A percentile compares a stretch with the other conserved stretches of the same genome.
These are phyloP conservation scores for Enteromius trimaculatus DNA, from an alignment of 2,797 vertebrate species.

Conservation along the genomic window DNA sequence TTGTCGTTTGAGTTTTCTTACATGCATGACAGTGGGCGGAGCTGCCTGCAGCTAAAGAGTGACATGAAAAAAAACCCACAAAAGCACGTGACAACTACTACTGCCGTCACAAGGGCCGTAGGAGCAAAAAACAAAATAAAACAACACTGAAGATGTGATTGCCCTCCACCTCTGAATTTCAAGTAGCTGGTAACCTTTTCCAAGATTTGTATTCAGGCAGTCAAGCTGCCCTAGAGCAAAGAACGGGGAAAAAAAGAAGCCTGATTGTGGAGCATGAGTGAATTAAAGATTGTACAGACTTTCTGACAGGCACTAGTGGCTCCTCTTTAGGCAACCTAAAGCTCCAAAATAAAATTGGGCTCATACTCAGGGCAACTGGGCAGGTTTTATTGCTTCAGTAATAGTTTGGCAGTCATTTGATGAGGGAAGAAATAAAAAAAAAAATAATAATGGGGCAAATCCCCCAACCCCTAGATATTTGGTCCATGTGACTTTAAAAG, in stretches of 20 bases:
- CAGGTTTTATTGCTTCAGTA: slow-evolving; percentile 42
- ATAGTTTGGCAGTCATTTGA: slow-evolving; percentile 26
- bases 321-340: slow-evolving; percentile 44
- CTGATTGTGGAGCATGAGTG: neutral
- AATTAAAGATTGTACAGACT: slow-evolving; percentile 2
- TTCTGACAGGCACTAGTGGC: slow-evolving; percentile 55
- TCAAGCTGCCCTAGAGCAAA: neutral
- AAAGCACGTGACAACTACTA: slow-evolving; percentile 63
- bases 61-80: slow-evolving; percentile 42
- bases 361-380: neutral
- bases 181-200: slow-evolving; percentile 34
- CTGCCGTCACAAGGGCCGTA: slow-evolving; percentile 54
- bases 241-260: neutral
- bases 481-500: slow-evolving; percentile 45
- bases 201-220: slow-evolving; percentile 11
- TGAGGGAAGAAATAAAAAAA: neutral
- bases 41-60: slow-evolving; percentile 84
- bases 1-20: slow-evolving; percentile 49
- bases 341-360: slow-evolving; percentile 19
- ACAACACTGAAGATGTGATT: neutral
- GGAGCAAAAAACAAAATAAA: neutral
- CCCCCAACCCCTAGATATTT: slow-evolving; percentile 32
- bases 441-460: neutral
- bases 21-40: slow-evolving; percentile 59
- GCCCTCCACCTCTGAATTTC: slow-evolving; percentile 21